A percentile compares a stretch with the other conserved stretches of the same genome.
Conservation (phyloP, 2,113 vertebrate genomes). For the Gorsachius goisagi region DNA sequence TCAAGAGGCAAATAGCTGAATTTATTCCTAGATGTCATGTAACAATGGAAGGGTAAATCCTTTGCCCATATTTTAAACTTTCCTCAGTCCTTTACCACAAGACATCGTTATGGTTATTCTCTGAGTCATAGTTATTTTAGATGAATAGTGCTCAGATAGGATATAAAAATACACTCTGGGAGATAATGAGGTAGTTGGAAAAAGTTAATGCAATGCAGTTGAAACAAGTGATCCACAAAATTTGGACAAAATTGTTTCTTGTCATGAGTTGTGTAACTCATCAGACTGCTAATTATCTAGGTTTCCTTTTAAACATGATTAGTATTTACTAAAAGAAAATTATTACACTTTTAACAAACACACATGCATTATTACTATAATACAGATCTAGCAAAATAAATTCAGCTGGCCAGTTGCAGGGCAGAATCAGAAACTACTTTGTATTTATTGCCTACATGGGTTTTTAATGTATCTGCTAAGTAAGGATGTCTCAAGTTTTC, state of each 20-base stretch:
- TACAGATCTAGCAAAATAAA: neutral
- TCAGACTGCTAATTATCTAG: neutral
- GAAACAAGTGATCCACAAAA: conserved; percentile 44
- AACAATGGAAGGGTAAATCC: neutral
- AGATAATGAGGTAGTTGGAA: neutral
- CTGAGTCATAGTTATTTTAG: conserved; percentile 25
- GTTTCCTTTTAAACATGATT: neutral
- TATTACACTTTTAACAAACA: neutral
- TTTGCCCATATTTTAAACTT: conserved; percentile 18
- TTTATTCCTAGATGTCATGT: neutral
- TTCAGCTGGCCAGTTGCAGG: neutral
- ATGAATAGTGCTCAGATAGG: conserved; percentile 26
- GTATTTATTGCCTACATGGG: neutral
- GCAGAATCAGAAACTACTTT: neutral
- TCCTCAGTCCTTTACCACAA: neutral
- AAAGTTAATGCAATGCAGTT: conserved; percentile 17
- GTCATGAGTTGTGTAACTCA: neutral
- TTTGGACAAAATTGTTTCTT: conserved; percentile 22
- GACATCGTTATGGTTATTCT: conserved; percentile 18
- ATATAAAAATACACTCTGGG: neutral
- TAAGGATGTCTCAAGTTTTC: neutral
- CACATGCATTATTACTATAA: neutral
- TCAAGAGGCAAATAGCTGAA: conserved; percentile 20
- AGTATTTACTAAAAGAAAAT: neutral
- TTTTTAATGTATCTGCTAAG: neutral